Percentiles rank a stretch among this genome's conserved stretches.
Evolutionary conservation across 2,888 invertebrate species (phyloP).

Genomic region (Dendrolimus houi): DNA sequence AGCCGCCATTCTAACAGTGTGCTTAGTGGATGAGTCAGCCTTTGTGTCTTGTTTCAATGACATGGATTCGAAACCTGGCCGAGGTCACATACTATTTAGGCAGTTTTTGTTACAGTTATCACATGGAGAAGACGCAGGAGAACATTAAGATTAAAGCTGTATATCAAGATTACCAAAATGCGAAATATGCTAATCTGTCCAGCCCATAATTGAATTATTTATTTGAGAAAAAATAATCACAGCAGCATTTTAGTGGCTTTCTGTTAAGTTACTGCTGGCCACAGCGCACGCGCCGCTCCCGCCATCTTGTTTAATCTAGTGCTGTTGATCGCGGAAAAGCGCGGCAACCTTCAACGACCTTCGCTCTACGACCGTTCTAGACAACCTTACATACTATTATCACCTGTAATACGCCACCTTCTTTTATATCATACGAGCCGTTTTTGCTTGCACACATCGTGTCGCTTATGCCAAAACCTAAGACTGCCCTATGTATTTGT

Average conservation of each 20-base stretch:
- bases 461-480: slow-evolving; percentile 13
- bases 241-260: slow-evolving; percentile 46
- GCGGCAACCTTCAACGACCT: slow-evolving; percentile 75
- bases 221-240: slow-evolving; percentile 20
- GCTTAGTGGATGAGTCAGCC: too few relatives aligned
- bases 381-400: slow-evolving; percentile 30
- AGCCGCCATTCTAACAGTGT: too few relatives aligned
- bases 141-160: too few relatives aligned
- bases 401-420: slow-evolving; percentile 17
- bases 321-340: slow-evolving; percentile 75
- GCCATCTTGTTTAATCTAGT: slow-evolving; percentile 74
- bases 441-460: slow-evolving; percentile 15
- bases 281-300: slow-evolving; percentile 71
- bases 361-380: slow-evolving; percentile 67
- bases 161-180: too few relatives aligned
- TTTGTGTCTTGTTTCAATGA: too few relatives aligned
- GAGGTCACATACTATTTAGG: too few relatives aligned
- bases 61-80: too few relatives aligned
- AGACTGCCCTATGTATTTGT: slow-evolving; percentile 48
- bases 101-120: too few relatives aligned
- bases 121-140: too few relatives aligned
- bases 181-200: too few relatives aligned
- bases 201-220: slow-evolving; percentile 1
- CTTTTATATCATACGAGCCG: slow-evolving; percentile 12
- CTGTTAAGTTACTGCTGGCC: slow-evolving; percentile 44